Evolutionary conservation across 2,888 invertebrate species (phyloP).

Genomic region (Orthosia gracilis): DNA sequence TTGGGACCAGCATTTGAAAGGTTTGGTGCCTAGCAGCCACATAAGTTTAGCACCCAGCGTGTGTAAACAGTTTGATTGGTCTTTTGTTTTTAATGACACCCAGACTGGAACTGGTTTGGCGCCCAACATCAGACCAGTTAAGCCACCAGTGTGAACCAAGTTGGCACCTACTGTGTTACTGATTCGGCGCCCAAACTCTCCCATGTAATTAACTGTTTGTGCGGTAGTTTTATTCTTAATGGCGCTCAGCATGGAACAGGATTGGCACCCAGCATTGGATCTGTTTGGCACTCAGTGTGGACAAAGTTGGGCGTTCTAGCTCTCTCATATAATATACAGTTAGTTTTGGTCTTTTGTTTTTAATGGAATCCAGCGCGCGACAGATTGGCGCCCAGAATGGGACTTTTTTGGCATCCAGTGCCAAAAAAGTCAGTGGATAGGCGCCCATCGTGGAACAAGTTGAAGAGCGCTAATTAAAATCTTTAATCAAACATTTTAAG

Average conservation of each 20-base stretch:
- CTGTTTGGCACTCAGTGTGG: background rate
- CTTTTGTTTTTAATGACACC: background rate
- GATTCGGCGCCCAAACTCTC: too few relatives aligned
- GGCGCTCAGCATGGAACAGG: background rate
- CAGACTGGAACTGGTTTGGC: background rate
- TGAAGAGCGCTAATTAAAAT: background rate
- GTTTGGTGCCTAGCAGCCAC: background rate
- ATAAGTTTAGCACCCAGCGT: background rate
- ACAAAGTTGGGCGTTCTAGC: background rate
- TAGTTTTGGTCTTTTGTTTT: background rate
- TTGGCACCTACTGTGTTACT: background rate
- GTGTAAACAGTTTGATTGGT: background rate
- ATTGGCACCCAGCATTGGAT: background rate
- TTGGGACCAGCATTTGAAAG: background rate
- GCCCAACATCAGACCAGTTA: background rate
- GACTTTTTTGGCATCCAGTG: too few relatives aligned
- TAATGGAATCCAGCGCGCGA: background rate
- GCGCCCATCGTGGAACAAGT: background rate
- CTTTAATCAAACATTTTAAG: too few relatives aligned
- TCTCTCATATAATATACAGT: background rate
- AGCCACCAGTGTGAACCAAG: background rate
- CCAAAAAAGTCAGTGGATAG: too few relatives aligned
- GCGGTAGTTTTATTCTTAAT: background rate
- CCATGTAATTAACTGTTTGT: too few relatives aligned
- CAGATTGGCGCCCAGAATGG: background rate